Percentiles rank a stretch among this genome's conserved stretches.
These are phyloP conservation scores for Alces alces DNA, from an alignment of 2,113 vertebrate genomes.

Conservation along the genomic window DNA sequence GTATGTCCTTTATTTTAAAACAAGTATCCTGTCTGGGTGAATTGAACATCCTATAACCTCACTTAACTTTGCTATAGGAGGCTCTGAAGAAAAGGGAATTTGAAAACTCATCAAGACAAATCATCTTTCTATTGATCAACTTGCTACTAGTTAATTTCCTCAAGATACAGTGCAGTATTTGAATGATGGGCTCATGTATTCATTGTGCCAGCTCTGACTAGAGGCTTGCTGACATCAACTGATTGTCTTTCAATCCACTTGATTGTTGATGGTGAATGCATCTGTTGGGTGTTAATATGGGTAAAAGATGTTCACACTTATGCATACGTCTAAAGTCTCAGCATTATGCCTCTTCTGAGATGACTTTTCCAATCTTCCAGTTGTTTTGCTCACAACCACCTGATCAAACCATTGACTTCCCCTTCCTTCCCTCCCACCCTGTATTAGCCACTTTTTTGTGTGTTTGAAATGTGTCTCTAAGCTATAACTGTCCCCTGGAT, in stretches of 20 bases:
- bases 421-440: fast-evolving
- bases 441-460: background rate
- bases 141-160: background rate
- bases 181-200: background rate
- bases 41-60: background rate
- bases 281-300: background rate
- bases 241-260: background rate
- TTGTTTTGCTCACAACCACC: background rate
- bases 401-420: background rate
- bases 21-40: background rate
- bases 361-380: background rate
- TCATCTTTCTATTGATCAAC: background rate
- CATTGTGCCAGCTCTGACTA: background rate
- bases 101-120: background rate
- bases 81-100: background rate
- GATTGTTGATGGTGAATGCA: background rate
- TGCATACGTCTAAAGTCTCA: background rate
- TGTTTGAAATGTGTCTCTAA: background rate
- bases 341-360: background rate
- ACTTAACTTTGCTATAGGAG: background rate
- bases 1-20: background rate
- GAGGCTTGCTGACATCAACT: background rate
- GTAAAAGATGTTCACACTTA: background rate
- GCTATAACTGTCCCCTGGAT: background rate
- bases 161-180: background rate